A percentile compares a stretch with the other conserved stretches of the same genome.
phyloP scores from a whole-genome alignment of 2,113 vertebrate species.

The Thunnus maccoyii region DNA sequence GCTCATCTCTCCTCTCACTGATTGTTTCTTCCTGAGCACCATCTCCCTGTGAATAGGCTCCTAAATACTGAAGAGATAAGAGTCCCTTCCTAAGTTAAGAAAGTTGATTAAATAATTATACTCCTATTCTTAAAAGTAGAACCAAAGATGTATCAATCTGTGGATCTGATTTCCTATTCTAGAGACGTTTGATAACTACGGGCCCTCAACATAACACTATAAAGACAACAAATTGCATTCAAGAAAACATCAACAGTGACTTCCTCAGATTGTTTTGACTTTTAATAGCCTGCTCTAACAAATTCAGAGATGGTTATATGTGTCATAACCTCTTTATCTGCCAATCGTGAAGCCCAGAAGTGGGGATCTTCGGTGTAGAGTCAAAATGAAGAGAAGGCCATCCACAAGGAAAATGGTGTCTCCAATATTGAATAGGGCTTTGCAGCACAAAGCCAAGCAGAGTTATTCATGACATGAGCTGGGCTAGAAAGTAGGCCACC shows the following conservation, averaged over 20 bases:
- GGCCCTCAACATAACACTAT: not conserved
- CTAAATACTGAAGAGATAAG: constrained; percentile 3
- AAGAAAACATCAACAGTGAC: constrained; percentile 2
- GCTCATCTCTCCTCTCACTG: not conserved
- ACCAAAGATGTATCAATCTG: not conserved
- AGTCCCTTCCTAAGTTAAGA: constrained; percentile 19
- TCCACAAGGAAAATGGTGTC: constrained; percentile 34
- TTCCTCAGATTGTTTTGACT: constrained; percentile 10
- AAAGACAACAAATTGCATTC: not conserved
- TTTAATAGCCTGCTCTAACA: constrained; percentile 11
- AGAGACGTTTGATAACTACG: not conserved
- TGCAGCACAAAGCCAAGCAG: constrained; percentile 57
- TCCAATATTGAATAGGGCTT: constrained; percentile 46
- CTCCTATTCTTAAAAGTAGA: not conserved
- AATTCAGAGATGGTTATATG: not conserved
- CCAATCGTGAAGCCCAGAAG: constrained; percentile 11
- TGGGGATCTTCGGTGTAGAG: constrained; percentile 14
- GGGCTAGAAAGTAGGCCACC: constrained; percentile 74
- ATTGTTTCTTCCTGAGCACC: no score
- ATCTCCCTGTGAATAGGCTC: no score
- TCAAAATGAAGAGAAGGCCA: constrained; percentile 32
- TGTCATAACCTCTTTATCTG: constrained; percentile 21
- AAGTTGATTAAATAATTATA: constrained; percentile 1
- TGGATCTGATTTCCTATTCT: not conserved
- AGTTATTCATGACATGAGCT: constrained; percentile 74